Evolutionary conservation across 92 coral and sea anemone species (phyloP), one percentile per base, ranked within the genome.

Genomic region (Diadumene lineata): DNA sequence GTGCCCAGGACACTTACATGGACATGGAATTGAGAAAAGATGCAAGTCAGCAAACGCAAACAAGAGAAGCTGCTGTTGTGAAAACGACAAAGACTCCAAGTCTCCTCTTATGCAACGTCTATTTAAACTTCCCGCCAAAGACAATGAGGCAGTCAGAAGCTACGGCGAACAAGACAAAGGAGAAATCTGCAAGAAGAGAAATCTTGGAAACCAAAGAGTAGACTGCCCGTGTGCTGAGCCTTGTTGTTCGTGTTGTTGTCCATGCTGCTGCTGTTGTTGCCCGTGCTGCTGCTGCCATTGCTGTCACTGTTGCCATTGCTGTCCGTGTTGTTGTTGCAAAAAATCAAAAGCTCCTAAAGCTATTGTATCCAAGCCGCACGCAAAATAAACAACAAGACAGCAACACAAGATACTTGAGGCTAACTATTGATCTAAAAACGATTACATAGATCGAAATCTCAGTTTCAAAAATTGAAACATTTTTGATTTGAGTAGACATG

Each of bases 281-380:
- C 85, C 85, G 26, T 90, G 96, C 30, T 76, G 92, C 34, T 80
- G 91, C 58, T 89, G 94, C 58, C 55, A 68, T 32, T 89, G 94
- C 50, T 87, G 93, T 51, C 77, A 74, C 18, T 83, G 78, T 21
- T 89, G 94, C n/a, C n/a, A n/a, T n/a, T n/a, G n/a, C n/a, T n/a
- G n/a, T n/a, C n/a, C n/a, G n/a, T n/a, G n/a, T n/a, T n/a, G n/a
- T n/a, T n/a, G n/a, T n/a, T n/a, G n/a, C n/a, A n/a, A n/a, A n/a
- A n/a, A n/a, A n/a, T n/a, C n/a, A n/a, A n/a, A n/a, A n/a, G n/a
- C n/a, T n/a, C n/a, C n/a, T n/a, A n/a, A n/a, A n/a, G n/a, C n/a
- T n/a, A n/a, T n/a, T n/a, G n/a, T n/a, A n/a, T n/a, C n/a, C n/a
- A n/a, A n/a, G n/a, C n/a, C n/a, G n/a, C n/a, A n/a, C n/a, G n/a